Evolutionary conservation across 1,140 invertebrate genomes (phyloP).

Genomic region (Pachypeltis micranthus): DNA sequence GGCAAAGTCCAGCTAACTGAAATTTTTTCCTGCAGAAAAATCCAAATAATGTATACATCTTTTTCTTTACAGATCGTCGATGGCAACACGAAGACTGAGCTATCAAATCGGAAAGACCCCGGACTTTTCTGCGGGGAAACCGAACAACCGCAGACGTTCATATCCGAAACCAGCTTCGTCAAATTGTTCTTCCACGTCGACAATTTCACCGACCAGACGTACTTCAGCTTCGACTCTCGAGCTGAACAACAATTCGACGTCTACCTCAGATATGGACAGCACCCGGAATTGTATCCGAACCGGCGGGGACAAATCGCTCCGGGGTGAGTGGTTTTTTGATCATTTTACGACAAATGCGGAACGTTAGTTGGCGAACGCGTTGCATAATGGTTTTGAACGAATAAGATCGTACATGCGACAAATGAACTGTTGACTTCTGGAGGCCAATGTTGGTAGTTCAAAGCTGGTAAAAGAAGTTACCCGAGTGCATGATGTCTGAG

Average conservation of each 20-base stretch:
- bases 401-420: too few relatives aligned
- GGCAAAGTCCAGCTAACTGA: too few relatives aligned
- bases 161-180: conserved; percentile 84
- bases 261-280: conserved; percentile 76
- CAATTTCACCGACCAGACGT: conserved; percentile 82
- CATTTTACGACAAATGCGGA: too few relatives aligned
- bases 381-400: too few relatives aligned
- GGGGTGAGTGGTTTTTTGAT: conserved; percentile 46
- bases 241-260: conserved; percentile 83
- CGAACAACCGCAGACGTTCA: conserved; percentile 84
- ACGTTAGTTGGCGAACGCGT: too few relatives aligned
- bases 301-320: conserved; percentile 69
- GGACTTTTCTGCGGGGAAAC: conserved; percentile 86
- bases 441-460: too few relatives aligned
- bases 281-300: conserved; percentile 83
- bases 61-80: conserved; percentile 54
- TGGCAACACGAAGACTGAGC: conserved; percentile 72
- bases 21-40: neutral
- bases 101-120: conserved; percentile 70
- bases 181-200: conserved; percentile 80
- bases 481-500: too few relatives aligned
- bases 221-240: conserved; percentile 61
- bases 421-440: too few relatives aligned
- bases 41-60: too few relatives aligned
- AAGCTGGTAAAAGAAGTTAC: too few relatives aligned